Base-by-base conservation (phyloP, 2,888 invertebrate species). In the Agonopterix arenella region DNA sequence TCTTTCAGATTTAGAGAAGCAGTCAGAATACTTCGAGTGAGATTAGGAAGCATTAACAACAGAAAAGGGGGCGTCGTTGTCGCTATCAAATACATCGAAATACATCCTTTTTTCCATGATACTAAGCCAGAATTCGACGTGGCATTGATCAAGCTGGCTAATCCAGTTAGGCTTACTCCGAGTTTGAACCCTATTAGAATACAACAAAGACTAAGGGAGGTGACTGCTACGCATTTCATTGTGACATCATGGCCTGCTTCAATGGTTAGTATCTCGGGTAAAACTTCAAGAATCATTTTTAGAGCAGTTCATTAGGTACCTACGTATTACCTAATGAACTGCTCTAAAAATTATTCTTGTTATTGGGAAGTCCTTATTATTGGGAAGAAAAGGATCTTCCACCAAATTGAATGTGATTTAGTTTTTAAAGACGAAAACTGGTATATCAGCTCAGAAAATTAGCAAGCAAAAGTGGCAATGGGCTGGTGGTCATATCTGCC, bases 11-110 rank as follows among this genome's bases (percentile, higher is more conserved):
- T 80, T 46, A 56, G 71, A 42, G 80, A 83, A 47, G 63, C 73
- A 0, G 44, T 67, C 2, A 61, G 83, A 47, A 52, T 67, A 0
- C 52, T 86, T 0, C 65, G 79, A 7, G 72, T 86, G 0, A 64
- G 84, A 28, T 70, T 85, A 0, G 88, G 86, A 3, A 85, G 84
- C 40, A 69, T 72, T 1, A 85, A 85, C 56, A 77, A 78, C 56
- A 83, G 68, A 48, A 79, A 75, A 57, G 84, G 80, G 0, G 86
- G 86, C 0, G 42, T 53, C 0, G 8, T 82, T 0, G 47, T 73
- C 0, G 76, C 80, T 0, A 60, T 84, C 2, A 84, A 86, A 53
- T 61, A 64, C 18, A 57, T 84, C 5, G 68, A 75, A 54, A 74
- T 82, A 0, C 88, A 88, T 47, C 86, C 86, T 0, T 58, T 61